Base-by-base conservation (phyloP, 2,113 vertebrate species). In the Raja brachyura region DNA sequence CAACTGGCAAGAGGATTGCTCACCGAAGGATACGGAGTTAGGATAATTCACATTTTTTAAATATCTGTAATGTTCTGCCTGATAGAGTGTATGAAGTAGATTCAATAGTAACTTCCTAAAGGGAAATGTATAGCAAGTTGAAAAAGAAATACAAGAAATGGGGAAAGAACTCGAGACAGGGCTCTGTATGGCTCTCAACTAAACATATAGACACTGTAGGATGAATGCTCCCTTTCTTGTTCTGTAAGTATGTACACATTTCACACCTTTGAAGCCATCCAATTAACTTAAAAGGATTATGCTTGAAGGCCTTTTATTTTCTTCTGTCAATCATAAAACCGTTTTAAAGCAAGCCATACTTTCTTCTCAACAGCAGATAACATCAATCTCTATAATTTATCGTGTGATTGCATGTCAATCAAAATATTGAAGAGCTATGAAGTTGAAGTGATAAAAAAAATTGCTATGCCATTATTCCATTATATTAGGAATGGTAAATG, bases 311-410 rank as follows among this genome's bases (percentile, higher is more conserved):
- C 68, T 73, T 73, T 73, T 92, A 22, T 74, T 92, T 70, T 70
- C 39, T 74, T 28, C 90, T 22, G 90, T 92, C 90, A 92, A 92
- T 92, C 90, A 92, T 9, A 54, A 66, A 92, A 92, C 39, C 54
- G 22, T 92, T 92, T 74, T 73, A 33, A 92, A 39, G 39, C 8
- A 74, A 92, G 90, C 33, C 39, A 54, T 25, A 73, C 68, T 92
- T 92, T 25, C 22, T 54, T 90, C 63, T 25, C 18, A 90, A 33
- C n/a, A 90, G 88, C 63, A 90, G 66, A 48, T 90, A 70, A 33
- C 63, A 90, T 90, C 88, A 70, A 48, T 48, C 31, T 92, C 68
- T 48, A 73, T 54, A 92, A 70, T 73, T 92, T 48, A 73, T 68
- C 39, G 11, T 92, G 68, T 73, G 33, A 92, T 54, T 92, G 68